Evolutionary conservation across 2,888 invertebrate species (phyloP).

Genomic region (Dicyrtoma fusca): DNA sequence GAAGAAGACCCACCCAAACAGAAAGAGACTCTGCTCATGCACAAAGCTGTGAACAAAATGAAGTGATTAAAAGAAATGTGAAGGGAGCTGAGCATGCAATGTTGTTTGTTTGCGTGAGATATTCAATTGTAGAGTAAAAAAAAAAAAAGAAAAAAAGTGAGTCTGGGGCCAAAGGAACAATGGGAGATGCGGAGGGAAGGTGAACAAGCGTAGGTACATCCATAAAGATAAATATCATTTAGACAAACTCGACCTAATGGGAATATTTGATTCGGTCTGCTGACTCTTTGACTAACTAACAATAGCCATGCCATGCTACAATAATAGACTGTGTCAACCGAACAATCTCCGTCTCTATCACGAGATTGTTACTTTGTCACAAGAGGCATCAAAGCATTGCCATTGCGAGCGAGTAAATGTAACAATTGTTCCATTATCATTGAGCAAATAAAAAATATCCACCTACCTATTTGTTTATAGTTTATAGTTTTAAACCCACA

Average conservation of each 20-base stretch:
- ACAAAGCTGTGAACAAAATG: conserved; percentile 5
- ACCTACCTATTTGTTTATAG: no score
- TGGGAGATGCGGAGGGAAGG: background rate
- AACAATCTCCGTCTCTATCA: no score
- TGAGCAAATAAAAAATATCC: conserved; percentile 14
- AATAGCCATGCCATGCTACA: background rate
- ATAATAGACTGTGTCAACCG: background rate
- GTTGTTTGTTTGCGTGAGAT: conserved; percentile 9
- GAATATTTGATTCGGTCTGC: conserved; percentile 22
- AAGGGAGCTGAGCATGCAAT: background rate
- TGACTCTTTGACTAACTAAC: conserved; percentile 7
- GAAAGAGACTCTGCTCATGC: background rate
- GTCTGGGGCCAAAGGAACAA: no score
- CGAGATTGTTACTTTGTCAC: background rate
- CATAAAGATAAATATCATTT: conserved; percentile 31
- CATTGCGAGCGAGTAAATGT: background rate
- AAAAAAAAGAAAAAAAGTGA: no score
- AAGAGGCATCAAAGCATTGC: conserved; percentile 1
- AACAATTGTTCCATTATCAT: conserved; percentile 20
- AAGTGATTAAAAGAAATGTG: background rate
- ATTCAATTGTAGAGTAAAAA: no score
- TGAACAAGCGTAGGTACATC: background rate
- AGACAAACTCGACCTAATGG: conserved; percentile 6
- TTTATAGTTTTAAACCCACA: no score
- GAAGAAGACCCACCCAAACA: background rate